Evolutionary conservation across 2,113 vertebrate genomes (phyloP).

Genomic region (Lepisosteus osseus): DNA sequence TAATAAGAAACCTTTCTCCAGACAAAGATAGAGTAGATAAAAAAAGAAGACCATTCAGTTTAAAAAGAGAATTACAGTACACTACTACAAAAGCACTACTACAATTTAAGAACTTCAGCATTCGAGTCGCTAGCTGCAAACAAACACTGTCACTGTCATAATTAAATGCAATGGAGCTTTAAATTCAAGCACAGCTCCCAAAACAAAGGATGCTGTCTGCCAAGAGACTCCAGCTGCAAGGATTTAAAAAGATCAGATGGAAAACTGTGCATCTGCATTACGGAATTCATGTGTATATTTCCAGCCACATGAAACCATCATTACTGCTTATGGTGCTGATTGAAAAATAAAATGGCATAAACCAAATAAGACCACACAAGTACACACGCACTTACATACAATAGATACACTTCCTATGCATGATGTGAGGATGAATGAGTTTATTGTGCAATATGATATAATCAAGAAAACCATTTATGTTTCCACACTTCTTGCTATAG

Average conservation of each 20-base stretch:
- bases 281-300: not conserved
- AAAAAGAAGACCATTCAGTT: too few species aligned
- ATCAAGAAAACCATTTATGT: too few species aligned
- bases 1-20: too few species aligned
- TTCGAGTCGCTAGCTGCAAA: not conserved
- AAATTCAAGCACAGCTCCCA: not conserved
- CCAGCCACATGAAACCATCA: not conserved
- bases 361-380: not conserved
- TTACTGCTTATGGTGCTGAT: not conserved
- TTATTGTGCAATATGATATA: too few species aligned
- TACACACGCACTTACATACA: not conserved
- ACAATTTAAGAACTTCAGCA: not conserved
- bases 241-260: not conserved
- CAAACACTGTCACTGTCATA: not conserved
- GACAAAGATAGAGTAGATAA: too few species aligned
- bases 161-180: not conserved
- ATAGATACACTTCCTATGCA: too few species aligned
- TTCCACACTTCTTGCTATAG: too few species aligned
- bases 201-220: not conserved
- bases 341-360: not conserved
- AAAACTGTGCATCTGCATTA: not conserved
- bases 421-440: too few species aligned
- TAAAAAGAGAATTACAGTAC: too few species aligned
- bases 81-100: too few species aligned
- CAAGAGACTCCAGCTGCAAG: conserved; percentile 1